These are phyloP conservation scores for Argya squamiceps DNA, from an alignment of 2,797 vertebrate genomes.

Conservation along the genomic window DNA sequence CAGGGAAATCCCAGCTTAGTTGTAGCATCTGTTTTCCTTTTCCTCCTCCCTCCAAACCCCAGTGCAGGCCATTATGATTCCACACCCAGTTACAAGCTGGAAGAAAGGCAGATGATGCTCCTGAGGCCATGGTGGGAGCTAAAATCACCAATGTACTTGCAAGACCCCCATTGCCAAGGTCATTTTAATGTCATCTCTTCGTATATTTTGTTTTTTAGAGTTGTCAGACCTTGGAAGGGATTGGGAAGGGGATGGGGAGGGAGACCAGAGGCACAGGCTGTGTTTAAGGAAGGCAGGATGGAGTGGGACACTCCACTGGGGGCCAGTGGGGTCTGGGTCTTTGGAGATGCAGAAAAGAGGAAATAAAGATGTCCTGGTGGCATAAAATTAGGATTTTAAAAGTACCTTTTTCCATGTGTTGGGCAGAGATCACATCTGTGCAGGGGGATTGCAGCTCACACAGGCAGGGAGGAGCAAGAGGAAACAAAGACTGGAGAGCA, in stretches of 20 bases:
- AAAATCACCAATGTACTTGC: not conserved
- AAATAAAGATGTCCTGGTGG: fast-evolving
- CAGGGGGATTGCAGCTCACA: not conserved
- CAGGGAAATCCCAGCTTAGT: constrained; percentile 39
- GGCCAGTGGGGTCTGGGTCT: not conserved
- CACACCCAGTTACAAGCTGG: not conserved
- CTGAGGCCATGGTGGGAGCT: not conserved
- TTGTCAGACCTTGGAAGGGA: not conserved
- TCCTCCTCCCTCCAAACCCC: not conserved
- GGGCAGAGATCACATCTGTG: not conserved
- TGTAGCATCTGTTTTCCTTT: constrained; percentile 41
- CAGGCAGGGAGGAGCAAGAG: not conserved
- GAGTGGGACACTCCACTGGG: not conserved
- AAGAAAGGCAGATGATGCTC: not conserved
- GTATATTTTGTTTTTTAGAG: not conserved
- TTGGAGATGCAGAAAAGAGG: not conserved
- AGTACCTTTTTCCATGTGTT: not conserved
- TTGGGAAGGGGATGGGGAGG: not conserved
- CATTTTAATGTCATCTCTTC: not conserved
- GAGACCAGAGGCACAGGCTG: fast-evolving
- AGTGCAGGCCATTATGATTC: not conserved
- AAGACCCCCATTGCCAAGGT: not conserved
- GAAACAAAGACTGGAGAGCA: not conserved
- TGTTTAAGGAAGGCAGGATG: not conserved
- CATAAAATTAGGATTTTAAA: not conserved